phyloP scores from a whole-genome alignment of 2,888 invertebrate genomes.

The Podotricha telesiphe region DNA sequence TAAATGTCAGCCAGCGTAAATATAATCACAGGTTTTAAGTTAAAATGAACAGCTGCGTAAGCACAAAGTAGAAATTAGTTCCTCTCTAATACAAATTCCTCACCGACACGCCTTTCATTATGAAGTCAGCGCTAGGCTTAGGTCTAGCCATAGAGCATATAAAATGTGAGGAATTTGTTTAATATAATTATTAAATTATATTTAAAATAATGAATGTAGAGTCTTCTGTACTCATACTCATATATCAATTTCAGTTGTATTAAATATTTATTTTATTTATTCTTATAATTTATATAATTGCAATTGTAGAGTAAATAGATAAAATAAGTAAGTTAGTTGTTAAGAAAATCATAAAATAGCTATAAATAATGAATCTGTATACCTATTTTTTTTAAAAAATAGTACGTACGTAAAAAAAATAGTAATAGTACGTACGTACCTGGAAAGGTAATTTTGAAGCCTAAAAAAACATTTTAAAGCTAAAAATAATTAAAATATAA shows the following conservation, averaged over 20 bases:
- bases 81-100: slow-evolving; percentile 62
- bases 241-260: too few relatives aligned
- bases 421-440: too few relatives aligned
- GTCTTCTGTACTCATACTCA: too few relatives aligned
- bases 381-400: too few relatives aligned
- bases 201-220: too few relatives aligned
- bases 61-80: slow-evolving; percentile 49
- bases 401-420: too few relatives aligned
- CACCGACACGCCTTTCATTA: slow-evolving; percentile 74
- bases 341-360: not conserved
- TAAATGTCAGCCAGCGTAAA: slow-evolving; percentile 44
- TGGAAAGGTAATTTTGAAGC: too few relatives aligned
- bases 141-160: slow-evolving; percentile 47
- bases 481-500: not conserved
- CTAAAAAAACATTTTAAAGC: too few relatives aligned
- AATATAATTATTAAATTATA: too few relatives aligned
- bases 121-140: slow-evolving; percentile 68
- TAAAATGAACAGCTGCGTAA: slow-evolving; percentile 46
- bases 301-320: not conserved
- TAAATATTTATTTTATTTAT: not conserved
- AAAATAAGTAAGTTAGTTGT: not conserved
- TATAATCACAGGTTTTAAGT: slow-evolving; percentile 48
- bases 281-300: not conserved
- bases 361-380: too few relatives aligned
- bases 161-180: slow-evolving; percentile 9